phyloP scores from a whole-genome alignment of 2,888 invertebrate species.

The Melangyna quadrimaculata region DNA sequence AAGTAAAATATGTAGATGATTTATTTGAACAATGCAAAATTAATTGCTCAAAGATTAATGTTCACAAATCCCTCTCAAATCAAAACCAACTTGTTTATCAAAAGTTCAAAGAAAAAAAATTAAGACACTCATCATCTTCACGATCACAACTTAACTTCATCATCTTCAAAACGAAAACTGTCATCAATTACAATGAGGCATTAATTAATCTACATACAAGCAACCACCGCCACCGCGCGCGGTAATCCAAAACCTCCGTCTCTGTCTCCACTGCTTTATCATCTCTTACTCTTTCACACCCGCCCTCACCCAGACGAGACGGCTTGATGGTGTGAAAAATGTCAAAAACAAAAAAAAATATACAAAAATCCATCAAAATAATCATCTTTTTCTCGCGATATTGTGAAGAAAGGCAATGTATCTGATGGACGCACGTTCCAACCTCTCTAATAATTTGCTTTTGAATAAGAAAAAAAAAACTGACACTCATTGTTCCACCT shows the following conservation, averaged over 20 bases:
- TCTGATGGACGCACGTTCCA: conserved; percentile 63
- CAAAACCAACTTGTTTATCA: background rate
- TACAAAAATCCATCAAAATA: conserved; percentile 46
- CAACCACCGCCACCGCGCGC: background rate
- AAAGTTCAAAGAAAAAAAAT: background rate
- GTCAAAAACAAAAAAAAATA: conserved; percentile 13
- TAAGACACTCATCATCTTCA: background rate
- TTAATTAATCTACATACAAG: conserved; percentile 59
- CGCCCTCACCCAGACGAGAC: no score
- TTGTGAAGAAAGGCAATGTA: conserved; percentile 59
- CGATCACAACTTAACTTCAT: conserved; percentile 49
- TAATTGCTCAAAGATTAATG: conserved; percentile 22
- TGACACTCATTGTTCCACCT: conserved; percentile 62
- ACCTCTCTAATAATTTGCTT: conserved; percentile 55
- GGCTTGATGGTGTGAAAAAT: background rate
- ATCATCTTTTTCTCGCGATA: conserved; percentile 30
- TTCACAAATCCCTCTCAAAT: background rate
- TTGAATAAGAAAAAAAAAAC: conserved; percentile 8
- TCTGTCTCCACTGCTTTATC: conserved; percentile 30
- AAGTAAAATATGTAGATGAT: background rate
- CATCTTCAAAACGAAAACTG: conserved; percentile 55
- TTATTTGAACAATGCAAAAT: background rate
- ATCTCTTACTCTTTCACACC: conserved; percentile 8
- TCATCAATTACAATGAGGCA: conserved; percentile 61
- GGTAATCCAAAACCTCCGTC: conserved; percentile 53